Evolutionary conservation across 2,797 vertebrate genomes (phyloP).

Genomic region (Leptodactylus fallax): DNA sequence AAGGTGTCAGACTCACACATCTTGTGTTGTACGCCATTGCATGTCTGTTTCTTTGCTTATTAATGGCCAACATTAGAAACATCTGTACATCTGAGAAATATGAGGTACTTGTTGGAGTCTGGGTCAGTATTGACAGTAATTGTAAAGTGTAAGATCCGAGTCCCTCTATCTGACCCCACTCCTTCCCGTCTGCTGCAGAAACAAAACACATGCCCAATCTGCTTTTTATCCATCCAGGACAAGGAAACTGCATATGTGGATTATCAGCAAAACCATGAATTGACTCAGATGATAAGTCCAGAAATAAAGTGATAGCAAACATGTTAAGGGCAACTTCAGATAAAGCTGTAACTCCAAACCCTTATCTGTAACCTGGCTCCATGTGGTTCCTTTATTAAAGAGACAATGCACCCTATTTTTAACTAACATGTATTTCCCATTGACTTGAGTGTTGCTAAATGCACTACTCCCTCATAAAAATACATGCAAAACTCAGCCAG

Average conservation of each 20-base stretch:
- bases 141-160: neutral
- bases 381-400: conserved; percentile 29
- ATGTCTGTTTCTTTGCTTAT: neutral
- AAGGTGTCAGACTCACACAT: neutral
- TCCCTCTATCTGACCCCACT: conserved; percentile 34
- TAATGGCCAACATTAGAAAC: neutral
- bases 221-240: conserved; percentile 37
- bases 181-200: conserved; percentile 5
- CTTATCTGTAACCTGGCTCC: conserved; percentile 15
- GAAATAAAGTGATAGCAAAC: conserved; percentile 38
- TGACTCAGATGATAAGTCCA: conserved; percentile 36
- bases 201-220: conserved; percentile 44
- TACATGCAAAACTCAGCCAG: no score
- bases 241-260: conserved; percentile 38
- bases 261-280: conserved; percentile 43
- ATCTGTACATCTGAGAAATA: conserved; percentile 1
- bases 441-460: neutral
- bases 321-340: conserved; percentile 33
- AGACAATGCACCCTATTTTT: neutral
- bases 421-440: neutral
- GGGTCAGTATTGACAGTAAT: neutral
- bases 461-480: neutral
- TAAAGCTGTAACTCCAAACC: neutral
- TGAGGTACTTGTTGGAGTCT: neutral
- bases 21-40: neutral